Base-by-base conservation (phyloP, 2,888 invertebrate species). In the Byasa hedistus region DNA sequence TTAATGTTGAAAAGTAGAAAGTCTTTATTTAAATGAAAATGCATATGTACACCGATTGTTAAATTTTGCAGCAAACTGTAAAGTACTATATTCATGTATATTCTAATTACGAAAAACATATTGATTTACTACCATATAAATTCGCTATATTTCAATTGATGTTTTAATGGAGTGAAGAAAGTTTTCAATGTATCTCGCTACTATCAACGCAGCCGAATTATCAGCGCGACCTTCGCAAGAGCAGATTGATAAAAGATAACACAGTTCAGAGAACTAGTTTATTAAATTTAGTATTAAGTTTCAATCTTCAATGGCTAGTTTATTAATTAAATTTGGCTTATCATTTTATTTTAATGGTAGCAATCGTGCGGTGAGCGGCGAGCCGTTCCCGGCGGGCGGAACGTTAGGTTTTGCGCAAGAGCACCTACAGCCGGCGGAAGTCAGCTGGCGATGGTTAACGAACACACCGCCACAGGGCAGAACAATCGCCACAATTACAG, bases 161-260 rank as follows among this genome's bases (percentile, higher is more conserved):
- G 22, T 63, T 55, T 62, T 62, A 62, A 44, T 56, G 24, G 21
- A 56, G 39, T 65, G 19, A 56, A 68, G 68, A 72, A 69, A 70
- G 70, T 65, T 70, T 71, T 71, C 51, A 57, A 64, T 23, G 39
- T 62, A 56, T 57, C 52, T 57, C 32, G 54, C 60, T 58, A 66
- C 69, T 70, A 74, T 70, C 73, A 76, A 75, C 72, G 74, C 66
- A 73, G 76, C 75, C 71, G 75, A 72, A 73, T 84, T 86, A 91
- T 91, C 90, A 84, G 76, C 61, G 71, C 82, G 89, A 87, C 91
- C 91, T 90, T 91, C 87, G 77, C 85, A 83, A 85, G 88, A 89
- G 86, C 85, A 87, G 83, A 85, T 88, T 89, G 91, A 90, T 90
- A 91, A 89, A 81, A 87, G 89, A 91, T 90, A 91, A 87, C 84